A percentile compares a stretch with the other conserved stretches of the same genome.
Conservation (phyloP, 2,888 invertebrate species). For the Pandemis corylana region DNA sequence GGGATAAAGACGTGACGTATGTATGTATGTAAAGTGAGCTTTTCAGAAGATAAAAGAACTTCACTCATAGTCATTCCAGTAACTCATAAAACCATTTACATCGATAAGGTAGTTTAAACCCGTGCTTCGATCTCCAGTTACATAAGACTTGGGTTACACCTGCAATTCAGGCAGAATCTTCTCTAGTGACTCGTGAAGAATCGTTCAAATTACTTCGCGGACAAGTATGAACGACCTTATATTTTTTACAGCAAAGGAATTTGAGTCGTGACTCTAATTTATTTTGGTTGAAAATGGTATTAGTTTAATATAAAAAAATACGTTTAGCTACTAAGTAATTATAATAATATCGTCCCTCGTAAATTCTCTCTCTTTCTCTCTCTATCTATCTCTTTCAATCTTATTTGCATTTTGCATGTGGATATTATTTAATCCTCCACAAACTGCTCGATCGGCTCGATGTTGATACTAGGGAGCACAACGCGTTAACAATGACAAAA, state of each 20-base stretch:
- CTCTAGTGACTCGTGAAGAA: slow-evolving; percentile 17
- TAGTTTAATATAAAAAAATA: background rate
- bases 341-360: no score
- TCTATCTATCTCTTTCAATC: no score
- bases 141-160: slow-evolving; percentile 6
- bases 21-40: no score
- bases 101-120: background rate
- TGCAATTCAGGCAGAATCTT: background rate
- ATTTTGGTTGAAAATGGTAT: slow-evolving; percentile 27
- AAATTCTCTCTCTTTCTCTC: no score
- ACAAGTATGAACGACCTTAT: slow-evolving; percentile 32
- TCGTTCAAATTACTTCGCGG: slow-evolving; percentile 21
- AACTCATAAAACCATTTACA: slow-evolving; percentile 2
- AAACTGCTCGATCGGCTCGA: no score
- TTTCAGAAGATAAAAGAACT: no score
- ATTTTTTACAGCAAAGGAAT: slow-evolving; percentile 33
- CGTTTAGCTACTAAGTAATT: background rate
- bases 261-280: slow-evolving; percentile 30
- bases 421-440: no score
- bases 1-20: no score
- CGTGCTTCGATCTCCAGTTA: background rate
- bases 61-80: background rate
- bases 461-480: no score
- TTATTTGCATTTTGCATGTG: no score
- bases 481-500: no score